Base-by-base conservation (phyloP, 2,797 vertebrate genomes). In the Bradypus variegatus region DNA sequence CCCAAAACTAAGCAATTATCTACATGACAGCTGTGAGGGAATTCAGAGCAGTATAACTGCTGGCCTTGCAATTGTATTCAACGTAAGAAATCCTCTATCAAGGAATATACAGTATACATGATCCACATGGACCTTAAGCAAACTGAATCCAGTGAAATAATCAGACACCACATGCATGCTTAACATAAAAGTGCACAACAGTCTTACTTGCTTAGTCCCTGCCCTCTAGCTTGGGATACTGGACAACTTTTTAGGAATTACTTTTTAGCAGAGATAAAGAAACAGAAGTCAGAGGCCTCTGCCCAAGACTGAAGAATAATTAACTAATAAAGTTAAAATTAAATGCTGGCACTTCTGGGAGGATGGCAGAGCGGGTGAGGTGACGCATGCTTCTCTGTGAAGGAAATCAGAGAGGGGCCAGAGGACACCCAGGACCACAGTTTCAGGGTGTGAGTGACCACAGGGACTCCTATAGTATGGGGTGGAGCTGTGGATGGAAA, bases 101-200 rank as follows among this genome's bases (percentile, higher is more conserved):
- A 65, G 41, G 38, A 33, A 31, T 2, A 16, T 1, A 38, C 2
- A 21, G 58, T 64, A 55, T 60, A 36, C 0, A 8, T 0, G n/a
- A 25, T 23, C 50, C 82, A 5, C 15, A 38, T 1, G 3, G 60
- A 41, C n/a, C 36, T 13, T 9, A 8, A 62, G 76, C 21, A 62
- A 80, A 86, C 1, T 5, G 25, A 29, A 79, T 21, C 48, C 16
- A 41, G 2, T 27, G 67, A 86, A n/a, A 69, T 5, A 45, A 38
- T 69, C 29, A 69, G 36, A 50, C 2, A 10, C 18, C 41, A 31
- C 4, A 4, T 25, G 31, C n/a, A n/a, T 58, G 45, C 18, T 60
- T 73, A 65, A 76, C 8, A 15, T 2, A 45, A 9, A 8, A 58
- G 23, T 36, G 23, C 6, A 33, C 25, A 41, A 64, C 10, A 23